Conservation (phyloP, 2,888 invertebrate species). For the Watsonalla cultraria region DNA sequence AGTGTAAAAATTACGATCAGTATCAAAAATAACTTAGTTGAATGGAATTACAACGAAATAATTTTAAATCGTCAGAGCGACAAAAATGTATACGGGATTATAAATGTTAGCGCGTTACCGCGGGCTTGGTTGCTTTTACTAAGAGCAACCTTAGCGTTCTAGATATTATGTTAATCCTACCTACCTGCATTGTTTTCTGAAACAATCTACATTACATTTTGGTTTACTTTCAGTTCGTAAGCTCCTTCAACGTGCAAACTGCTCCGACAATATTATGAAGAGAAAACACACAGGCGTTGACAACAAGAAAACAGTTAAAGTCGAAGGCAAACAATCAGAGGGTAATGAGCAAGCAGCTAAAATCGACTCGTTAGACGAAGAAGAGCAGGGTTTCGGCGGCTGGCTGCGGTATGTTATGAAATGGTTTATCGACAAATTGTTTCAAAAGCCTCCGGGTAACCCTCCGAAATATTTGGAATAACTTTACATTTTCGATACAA, state of each 20-base stretch:
- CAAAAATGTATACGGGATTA: no score
- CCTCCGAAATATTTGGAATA: conserved; percentile 1
- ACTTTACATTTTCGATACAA: neutral
- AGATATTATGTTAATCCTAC: no score
- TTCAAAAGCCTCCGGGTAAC: neutral
- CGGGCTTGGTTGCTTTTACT: no score
- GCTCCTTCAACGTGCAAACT: neutral
- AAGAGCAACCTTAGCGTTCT: no score
- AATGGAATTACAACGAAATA: no score
- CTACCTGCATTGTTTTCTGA: no score
- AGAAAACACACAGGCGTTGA: conserved; percentile 40
- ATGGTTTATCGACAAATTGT: conserved; percentile 2
- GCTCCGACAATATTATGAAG: conserved; percentile 46
- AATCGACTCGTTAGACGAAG: conserved; percentile 53
- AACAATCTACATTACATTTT: neutral
- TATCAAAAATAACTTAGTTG: no score
- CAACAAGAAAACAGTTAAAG: conserved; percentile 37
- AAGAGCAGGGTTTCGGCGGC: conserved; percentile 66
- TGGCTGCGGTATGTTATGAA: conserved; percentile 54
- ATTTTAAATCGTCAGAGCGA: no score
- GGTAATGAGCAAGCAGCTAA: conserved; percentile 22
- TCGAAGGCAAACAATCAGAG: conserved; percentile 26
- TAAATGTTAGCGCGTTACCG: no score
- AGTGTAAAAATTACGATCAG: no score
- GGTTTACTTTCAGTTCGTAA: neutral